A percentile compares a stretch with the other conserved stretches of the same genome.
Evolutionary conservation across 2,888 invertebrate species (phyloP).

Genomic region (Synanthedon formicaeformis): DNA sequence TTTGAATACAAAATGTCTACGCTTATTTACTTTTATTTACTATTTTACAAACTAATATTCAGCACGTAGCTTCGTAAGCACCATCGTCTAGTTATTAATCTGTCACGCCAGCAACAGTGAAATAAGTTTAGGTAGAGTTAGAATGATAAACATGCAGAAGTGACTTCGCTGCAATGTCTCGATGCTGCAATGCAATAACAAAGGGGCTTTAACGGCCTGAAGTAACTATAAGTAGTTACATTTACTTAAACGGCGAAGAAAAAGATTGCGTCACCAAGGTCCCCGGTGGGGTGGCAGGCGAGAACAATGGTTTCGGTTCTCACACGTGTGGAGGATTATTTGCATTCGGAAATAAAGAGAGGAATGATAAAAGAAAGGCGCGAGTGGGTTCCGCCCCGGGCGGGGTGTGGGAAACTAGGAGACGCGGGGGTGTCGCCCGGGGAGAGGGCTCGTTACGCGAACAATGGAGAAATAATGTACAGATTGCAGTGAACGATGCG

Average conservation of each 20-base stretch:
- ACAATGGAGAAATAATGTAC: constrained; percentile 72
- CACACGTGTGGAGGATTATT: constrained; percentile 73
- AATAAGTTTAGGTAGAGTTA: too few relatives aligned
- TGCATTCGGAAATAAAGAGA: constrained; percentile 73
- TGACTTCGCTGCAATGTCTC: too few relatives aligned
- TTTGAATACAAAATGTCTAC: too few relatives aligned
- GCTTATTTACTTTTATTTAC: too few relatives aligned
- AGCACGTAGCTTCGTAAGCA: too few relatives aligned
- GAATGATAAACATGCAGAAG: too few relatives aligned
- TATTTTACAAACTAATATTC: too few relatives aligned
- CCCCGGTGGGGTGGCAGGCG: constrained; percentile 59
- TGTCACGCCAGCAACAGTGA: too few relatives aligned
- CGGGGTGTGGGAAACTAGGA: constrained; percentile 64
- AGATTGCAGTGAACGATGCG: constrained; percentile 72
- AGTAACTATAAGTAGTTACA: constrained; percentile 32
- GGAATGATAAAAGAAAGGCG: constrained; percentile 72
- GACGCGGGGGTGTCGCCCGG: constrained; percentile 30
- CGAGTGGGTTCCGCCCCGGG: constrained; percentile 68
- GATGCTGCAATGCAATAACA: too few relatives aligned
- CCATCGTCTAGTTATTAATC: too few relatives aligned
- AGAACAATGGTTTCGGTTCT: constrained; percentile 73
- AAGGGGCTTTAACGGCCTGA: too few relatives aligned
- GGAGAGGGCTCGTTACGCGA: constrained; percentile 68
- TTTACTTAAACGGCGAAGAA: constrained; percentile 64
- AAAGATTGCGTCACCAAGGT: constrained; percentile 70